Evolutionary conservation across 2,797 vertebrate species (phyloP), one percentile per base, ranked within the genome.

Genomic region (Uromys caudimaculatus): DNA sequence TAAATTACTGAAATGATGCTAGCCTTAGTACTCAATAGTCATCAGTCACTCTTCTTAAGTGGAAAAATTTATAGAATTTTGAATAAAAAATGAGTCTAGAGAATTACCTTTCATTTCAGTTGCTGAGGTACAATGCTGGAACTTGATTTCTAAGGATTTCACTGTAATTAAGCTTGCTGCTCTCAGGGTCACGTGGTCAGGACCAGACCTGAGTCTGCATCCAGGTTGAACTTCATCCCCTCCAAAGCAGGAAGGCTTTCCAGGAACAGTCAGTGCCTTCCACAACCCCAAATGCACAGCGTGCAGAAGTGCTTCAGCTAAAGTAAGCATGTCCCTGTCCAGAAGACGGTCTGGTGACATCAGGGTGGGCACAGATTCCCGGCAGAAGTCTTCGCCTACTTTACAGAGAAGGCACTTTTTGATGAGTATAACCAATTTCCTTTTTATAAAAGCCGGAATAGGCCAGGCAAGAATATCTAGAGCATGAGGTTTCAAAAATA

Each of bases 111-210:
- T 97, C 67, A 98, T 94, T 96, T 99, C 98, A 98, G 98, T 97
- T 98, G 97, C 89, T 64, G 91, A 73, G 29, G 44, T 35, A 85
- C 86, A 95, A 12, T 97, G 97, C 69, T 98, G 98, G 90, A 98
- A 94, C 97, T 98, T 98, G 94, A 99, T 98, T 98, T 99, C 99
- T 94, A 99, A 83, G 13, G 99, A 98, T 98, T 99, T 99, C 64
- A 99, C 98, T 52, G 99, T 91, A 95, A 99, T 89, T 81, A 99
- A 97, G 96, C 99, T 99, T 83, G 99, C 97, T 7, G 99, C 99
- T 98, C 99, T 99, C 32, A 99, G 97, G 92, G 98, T 98, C 95
- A 99, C 99, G 13, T 98, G 97, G 87, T 99, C 99, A 58, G 98
- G 96, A 82, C 90, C 97, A 64, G 76, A 1, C 27, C 1, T 92